Percentiles rank a stretch among this genome's conserved stretches.
Evolutionary conservation across 2,113 vertebrate species (phyloP).

Genomic region (Alosa alosa): DNA sequence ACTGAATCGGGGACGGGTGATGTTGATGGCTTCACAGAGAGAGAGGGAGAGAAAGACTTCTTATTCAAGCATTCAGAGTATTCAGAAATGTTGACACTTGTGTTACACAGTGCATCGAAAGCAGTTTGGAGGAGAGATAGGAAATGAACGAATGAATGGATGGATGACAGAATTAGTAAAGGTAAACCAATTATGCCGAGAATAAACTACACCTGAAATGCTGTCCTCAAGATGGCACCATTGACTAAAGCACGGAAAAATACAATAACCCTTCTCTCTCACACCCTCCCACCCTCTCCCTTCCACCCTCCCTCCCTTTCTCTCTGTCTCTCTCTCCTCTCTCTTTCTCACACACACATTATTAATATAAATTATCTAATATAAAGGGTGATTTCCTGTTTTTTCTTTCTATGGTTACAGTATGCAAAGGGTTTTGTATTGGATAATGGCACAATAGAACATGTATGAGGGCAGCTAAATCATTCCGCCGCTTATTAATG

Average conservation of each 20-base stretch:
- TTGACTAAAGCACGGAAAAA: conserved; percentile 50
- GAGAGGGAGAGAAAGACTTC: not conserved
- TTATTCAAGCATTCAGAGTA: not conserved
- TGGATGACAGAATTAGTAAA: not conserved
- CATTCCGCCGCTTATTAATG: not conserved
- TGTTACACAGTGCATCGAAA: not conserved
- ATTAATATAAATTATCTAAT: not conserved
- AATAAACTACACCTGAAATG: not conserved
- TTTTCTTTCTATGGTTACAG: not conserved
- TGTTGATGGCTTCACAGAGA: conserved; percentile 69
- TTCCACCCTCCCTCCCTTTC: not conserved
- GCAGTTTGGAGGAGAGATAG: not conserved
- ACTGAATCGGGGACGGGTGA: conserved; percentile 78
- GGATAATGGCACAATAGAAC: not conserved
- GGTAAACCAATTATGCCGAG: not conserved
- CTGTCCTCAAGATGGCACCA: conserved; percentile 72
- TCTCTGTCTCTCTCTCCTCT: not conserved
- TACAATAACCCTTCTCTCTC: not conserved
- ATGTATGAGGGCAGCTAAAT: not conserved
- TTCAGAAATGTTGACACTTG: not conserved
- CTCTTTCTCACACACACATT: not conserved
- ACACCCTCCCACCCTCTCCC: too few species aligned
- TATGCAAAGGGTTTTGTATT: not conserved
- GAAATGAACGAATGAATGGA: not conserved
- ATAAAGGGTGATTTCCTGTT: not conserved